phyloP scores from a whole-genome alignment of 1,140 invertebrate genomes.

The Papilio helenus region DNA sequence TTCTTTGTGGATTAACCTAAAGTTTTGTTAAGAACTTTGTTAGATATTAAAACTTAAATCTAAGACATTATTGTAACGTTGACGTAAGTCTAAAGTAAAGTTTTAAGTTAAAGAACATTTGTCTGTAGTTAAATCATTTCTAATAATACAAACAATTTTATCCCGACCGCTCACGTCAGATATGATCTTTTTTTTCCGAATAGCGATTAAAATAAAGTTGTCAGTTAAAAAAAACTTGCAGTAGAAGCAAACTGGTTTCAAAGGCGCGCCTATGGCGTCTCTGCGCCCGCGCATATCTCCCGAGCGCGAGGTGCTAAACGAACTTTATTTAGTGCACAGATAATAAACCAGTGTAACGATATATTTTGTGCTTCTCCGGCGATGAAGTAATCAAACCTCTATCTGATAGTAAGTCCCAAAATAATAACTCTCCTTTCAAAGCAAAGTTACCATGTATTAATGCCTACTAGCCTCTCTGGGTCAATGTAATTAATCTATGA shows the following conservation, averaged over 20 bases:
- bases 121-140: neutral
- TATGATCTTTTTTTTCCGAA: neutral
- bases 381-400: neutral
- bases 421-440: neutral
- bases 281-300: neutral
- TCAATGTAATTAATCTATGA: neutral
- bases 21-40: neutral
- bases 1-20: conserved; percentile 7
- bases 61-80: neutral
- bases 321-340: neutral
- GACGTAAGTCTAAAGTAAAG: neutral
- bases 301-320: neutral
- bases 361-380: neutral
- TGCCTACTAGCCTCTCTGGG: neutral
- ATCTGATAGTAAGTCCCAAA: neutral
- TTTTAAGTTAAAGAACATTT: neutral
- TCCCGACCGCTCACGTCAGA: neutral
- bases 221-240: neutral
- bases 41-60: neutral
- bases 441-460: neutral
- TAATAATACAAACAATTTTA: neutral
- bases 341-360: neutral
- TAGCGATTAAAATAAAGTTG: neutral
- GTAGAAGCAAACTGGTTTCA: neutral
- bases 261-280: neutral